These are phyloP conservation scores for Etia nguti DNA, from an alignment of 2,113 vertebrate species.

Conservation along the genomic window DNA sequence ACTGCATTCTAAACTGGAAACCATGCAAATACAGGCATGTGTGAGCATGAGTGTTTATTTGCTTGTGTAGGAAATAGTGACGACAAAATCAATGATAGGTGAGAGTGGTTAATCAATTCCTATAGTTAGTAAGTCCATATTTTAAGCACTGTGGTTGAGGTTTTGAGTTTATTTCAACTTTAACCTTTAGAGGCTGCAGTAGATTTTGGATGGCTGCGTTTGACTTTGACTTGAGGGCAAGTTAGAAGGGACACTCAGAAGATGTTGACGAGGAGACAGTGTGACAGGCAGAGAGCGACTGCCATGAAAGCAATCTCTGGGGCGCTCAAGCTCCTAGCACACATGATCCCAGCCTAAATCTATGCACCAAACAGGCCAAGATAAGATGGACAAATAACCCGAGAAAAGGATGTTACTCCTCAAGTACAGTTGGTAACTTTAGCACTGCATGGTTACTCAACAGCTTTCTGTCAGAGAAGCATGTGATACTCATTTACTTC, in stretches of 20 bases:
- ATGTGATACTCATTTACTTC: background rate
- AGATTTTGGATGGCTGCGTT: background rate
- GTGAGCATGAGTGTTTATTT: background rate
- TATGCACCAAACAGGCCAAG: background rate
- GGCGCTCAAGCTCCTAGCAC: background rate
- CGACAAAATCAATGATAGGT: background rate
- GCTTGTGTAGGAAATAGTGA: background rate
- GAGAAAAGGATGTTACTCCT: background rate
- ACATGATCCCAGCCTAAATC: slow-evolving; percentile 14
- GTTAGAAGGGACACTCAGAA: background rate
- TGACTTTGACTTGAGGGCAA: background rate
- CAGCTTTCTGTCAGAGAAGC: background rate
- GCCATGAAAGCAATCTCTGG: slow-evolving; percentile 13
- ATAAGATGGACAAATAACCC: background rate
- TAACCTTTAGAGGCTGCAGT: background rate
- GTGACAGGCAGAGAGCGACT: slow-evolving; percentile 21
- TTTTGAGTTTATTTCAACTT: background rate
- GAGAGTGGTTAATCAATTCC: background rate
- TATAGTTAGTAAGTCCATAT: background rate
- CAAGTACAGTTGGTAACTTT: background rate
- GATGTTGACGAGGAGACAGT: slow-evolving; percentile 7
- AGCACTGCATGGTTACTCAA: background rate
- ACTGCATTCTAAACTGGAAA: background rate
- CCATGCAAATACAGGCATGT: background rate
- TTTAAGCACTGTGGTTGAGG: background rate